Conservation (phyloP, 2,113 vertebrate species). For the Hyperoodon ampullatus region DNA sequence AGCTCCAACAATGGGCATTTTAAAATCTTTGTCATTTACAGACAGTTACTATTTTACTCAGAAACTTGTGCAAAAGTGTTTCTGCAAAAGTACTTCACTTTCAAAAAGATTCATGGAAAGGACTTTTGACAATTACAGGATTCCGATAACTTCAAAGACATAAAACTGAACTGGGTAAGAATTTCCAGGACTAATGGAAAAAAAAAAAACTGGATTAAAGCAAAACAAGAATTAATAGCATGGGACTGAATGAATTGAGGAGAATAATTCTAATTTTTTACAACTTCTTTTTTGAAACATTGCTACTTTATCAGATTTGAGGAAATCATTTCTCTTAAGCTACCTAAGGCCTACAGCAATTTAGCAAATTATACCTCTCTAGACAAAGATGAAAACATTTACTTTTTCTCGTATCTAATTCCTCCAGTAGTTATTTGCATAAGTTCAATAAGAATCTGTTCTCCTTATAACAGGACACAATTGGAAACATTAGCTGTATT, state of each 20-base stretch:
- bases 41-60: background rate
- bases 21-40: background rate
- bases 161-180: background rate
- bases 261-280: background rate
- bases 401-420: background rate
- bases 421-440: background rate
- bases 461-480: background rate
- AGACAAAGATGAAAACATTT: background rate
- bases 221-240: background rate
- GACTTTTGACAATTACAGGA: background rate
- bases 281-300: background rate
- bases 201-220: background rate
- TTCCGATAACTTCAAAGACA: background rate
- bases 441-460: background rate
- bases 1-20: background rate
- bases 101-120: background rate
- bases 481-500: background rate
- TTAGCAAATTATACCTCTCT: background rate
- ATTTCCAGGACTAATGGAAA: background rate
- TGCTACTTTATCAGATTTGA: background rate
- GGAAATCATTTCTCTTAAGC: background rate
- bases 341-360: background rate
- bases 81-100: background rate
- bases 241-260: background rate
- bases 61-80: background rate